Evolutionary conservation across 2,797 vertebrate genomes (phyloP).

Genomic region (Luscinia megarhynchos): DNA sequence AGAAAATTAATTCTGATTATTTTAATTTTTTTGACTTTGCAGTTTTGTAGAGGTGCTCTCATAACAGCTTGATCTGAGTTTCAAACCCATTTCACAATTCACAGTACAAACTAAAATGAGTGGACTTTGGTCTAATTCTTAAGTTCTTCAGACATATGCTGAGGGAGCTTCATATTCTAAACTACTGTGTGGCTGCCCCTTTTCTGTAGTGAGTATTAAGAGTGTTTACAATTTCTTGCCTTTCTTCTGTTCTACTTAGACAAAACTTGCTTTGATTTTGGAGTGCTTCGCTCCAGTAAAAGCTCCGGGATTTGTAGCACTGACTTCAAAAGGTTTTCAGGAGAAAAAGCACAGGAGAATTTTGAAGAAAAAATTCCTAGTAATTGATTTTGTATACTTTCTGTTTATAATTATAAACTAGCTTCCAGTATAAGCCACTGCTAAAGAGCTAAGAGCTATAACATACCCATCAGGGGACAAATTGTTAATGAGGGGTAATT

Average conservation of each 20-base stretch:
- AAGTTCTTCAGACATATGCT: neutral
- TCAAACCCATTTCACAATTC: neutral
- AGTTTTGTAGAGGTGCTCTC: neutral
- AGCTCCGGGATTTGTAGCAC: slow-evolving; percentile 3
- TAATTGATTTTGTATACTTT: neutral
- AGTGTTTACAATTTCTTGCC: neutral
- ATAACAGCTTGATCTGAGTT: neutral
- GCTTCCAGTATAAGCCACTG: neutral
- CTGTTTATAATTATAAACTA: neutral
- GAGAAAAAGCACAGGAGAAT: neutral
- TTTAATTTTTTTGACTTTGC: neutral
- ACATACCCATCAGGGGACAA: neutral
- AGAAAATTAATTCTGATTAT: neutral
- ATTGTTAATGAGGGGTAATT: slow-evolving; percentile 1
- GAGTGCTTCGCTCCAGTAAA: neutral
- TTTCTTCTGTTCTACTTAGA: neutral
- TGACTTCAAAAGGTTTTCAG: slow-evolving; percentile 17
- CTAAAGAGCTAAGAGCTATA: neutral
- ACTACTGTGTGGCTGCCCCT: neutral
- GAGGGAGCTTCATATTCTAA: neutral
- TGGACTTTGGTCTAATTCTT: neutral
- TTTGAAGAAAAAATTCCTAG: slow-evolving; percentile 13
- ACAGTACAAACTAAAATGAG: neutral
- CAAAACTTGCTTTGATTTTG: slow-evolving; percentile 10
- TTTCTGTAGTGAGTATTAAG: neutral